A percentile compares a stretch with the other conserved stretches of the same genome.
These are phyloP conservation scores for Elysia chlorotica DNA, from an alignment of 1,140 invertebrate genomes.

Conservation along the genomic window DNA sequence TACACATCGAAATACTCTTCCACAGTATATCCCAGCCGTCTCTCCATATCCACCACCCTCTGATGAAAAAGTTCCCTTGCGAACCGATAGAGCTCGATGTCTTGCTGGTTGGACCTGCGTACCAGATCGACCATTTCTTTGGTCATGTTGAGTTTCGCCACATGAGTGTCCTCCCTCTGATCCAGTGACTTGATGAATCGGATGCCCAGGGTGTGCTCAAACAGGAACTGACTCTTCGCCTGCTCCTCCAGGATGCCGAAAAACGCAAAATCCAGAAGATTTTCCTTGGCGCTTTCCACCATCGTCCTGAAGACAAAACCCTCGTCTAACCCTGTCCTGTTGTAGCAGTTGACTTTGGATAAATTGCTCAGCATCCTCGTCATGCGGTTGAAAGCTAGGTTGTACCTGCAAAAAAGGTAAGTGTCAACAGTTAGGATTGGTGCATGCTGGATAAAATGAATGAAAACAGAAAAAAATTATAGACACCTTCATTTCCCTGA, in stretches of 20 bases:
- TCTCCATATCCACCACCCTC: conserved; percentile 58
- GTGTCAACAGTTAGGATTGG: no score
- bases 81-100: conserved; percentile 89
- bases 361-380: conserved; percentile 93
- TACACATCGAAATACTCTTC: neutral
- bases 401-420: conserved; percentile 68
- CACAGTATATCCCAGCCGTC: neutral
- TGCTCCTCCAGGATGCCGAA: conserved; percentile 97
- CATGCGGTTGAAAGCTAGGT: conserved; percentile 94
- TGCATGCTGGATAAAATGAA: no score
- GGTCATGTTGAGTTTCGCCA: conserved; percentile 68
- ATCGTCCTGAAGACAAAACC: conserved; percentile 76
- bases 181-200: conserved; percentile 60
- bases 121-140: conserved; percentile 78
- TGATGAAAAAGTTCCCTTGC: conserved; percentile 87
- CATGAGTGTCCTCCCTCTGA: conserved; percentile 53
- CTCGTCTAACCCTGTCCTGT: conserved; percentile 74
- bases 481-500: no score
- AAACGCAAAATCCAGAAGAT: conserved; percentile 92
- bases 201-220: conserved; percentile 96
- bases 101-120: conserved; percentile 82
- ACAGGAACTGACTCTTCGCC: conserved; percentile 91
- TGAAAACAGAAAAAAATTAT: no score
- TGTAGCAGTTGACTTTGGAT: conserved; percentile 93
- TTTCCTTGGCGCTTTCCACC: conserved; percentile 92